phyloP scores from a whole-genome alignment of 2,113 vertebrate genomes.

The Bungarus multicinctus region DNA sequence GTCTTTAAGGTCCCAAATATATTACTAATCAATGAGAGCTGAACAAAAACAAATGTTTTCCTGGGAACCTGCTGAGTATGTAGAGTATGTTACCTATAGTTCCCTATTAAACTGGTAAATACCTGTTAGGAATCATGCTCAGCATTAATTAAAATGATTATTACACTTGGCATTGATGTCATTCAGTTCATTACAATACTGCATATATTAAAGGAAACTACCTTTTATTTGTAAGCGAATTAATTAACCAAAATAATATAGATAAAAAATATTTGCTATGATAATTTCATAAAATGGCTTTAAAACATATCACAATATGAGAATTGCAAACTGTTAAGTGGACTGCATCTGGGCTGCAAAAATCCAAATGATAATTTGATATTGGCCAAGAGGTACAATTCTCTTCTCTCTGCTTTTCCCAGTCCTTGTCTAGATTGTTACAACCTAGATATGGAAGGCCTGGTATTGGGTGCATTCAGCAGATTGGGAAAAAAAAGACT shows the following conservation, averaged over 20 bases:
- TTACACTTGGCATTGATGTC: not conserved
- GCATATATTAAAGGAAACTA: not conserved
- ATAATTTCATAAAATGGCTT: not conserved
- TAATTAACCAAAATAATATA: not conserved
- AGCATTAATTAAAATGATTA: not conserved
- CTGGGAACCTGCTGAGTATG: not conserved
- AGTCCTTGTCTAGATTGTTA: not conserved
- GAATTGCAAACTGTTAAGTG: not conserved
- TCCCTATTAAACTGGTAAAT: not conserved
- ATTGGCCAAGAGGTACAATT: not conserved
- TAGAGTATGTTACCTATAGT: not conserved
- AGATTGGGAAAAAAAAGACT: not conserved
- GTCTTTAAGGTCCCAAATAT: not conserved
- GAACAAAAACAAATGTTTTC: not conserved
- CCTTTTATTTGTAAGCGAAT: not conserved
- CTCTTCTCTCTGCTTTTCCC: not conserved
- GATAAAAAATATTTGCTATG: not conserved
- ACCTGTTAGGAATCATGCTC: not conserved
- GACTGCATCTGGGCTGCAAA: not conserved
- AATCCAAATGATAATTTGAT: not conserved
- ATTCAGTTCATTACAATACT: not conserved
- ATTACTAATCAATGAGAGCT: not conserved
- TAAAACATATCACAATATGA: not conserved
- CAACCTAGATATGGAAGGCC: not conserved
- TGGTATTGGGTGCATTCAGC: not conserved